Conservation (phyloP, 2,888 invertebrate genomes). For the Drosophila stalkeri region DNA sequence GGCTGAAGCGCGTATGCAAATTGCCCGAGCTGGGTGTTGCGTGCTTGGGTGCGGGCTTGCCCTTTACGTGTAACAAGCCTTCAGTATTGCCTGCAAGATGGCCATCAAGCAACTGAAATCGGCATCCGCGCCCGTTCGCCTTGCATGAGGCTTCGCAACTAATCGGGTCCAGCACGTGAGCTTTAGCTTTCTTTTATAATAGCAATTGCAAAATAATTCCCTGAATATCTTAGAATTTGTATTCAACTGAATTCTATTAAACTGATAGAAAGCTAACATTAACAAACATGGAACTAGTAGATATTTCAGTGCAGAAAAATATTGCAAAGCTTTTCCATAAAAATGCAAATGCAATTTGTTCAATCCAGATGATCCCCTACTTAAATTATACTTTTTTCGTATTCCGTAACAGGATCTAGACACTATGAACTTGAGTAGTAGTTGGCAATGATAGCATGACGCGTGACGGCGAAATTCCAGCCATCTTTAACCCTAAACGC, state of each 20-base stretch:
- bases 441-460: slow-evolving; percentile 86
- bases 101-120: slow-evolving; percentile 42
- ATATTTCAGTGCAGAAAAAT: no score
- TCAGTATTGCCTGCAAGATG: slow-evolving; percentile 46
- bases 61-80: slow-evolving; percentile 58
- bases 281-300: no score
- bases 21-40: slow-evolving; percentile 41
- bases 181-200: slow-evolving; percentile 29
- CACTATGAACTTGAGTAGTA: slow-evolving; percentile 43
- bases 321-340: no score
- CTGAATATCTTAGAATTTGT: not conserved
- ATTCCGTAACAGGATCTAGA: slow-evolving; percentile 17
- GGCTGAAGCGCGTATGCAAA: slow-evolving; percentile 57
- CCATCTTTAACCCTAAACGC: slow-evolving; percentile 92
- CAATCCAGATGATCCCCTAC: not conserved
- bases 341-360: not conserved
- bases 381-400: not conserved
- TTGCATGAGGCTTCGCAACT: slow-evolving; percentile 54
- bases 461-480: slow-evolving; percentile 91
- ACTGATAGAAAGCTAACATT: not conserved
- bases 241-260: not conserved
- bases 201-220: not conserved
- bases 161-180: slow-evolving; percentile 66
- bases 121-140: slow-evolving; percentile 22
- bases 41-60: slow-evolving; percentile 54